Evolutionary conservation across 2,797 vertebrate species (phyloP), one percentile per base, ranked within the genome.

Genomic region (Vireo griseus): DNA sequence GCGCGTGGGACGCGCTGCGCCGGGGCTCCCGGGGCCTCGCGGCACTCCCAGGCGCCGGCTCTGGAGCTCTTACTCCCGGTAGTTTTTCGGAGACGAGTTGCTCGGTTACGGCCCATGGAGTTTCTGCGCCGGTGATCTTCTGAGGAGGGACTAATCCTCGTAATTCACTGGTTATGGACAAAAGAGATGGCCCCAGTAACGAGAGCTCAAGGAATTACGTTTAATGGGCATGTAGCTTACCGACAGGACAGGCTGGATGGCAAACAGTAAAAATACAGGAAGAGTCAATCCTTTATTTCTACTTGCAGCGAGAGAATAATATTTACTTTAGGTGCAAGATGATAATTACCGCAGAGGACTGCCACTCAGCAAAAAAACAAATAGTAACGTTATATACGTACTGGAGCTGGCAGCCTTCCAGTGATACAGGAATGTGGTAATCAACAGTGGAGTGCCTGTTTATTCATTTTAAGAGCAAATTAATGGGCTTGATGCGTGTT

Each of bases 241-340:
- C 15, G 29, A 39, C 92, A 17, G 86, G 93, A 50, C 21, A 13
- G 80, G 16, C 77, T 35, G 74, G 84, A 20, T 76, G 78, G 87
- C 81, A 20, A 72, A 35, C 81, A 33, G 75, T 58, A 10, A 76
- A 87, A 91, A 10, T 24, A 33, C 78, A 37, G 93, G 87, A 85
- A 74, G 90, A 82, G 90, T 68, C 67, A 42, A 48, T 33, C 55
- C 91, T 48, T 78, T 69, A 55, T 77, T 91, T 87, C 87, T 86
- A 11, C 35, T 83, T 80, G 25, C 26, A 61, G 81, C 7, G 15
- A 57, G 80, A 86, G 94, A 90, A 88, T 86, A 92, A 88, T 92
- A 88, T 90, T 96, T 95, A 80, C 93, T 91, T 94, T 83, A 67
- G 67, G 69, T 88, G 65, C 65, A 57, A 65, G 84, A 67, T 50